Conservation (phyloP, 2,113 vertebrate genomes). For the Thamnaconus septentrionalis region DNA sequence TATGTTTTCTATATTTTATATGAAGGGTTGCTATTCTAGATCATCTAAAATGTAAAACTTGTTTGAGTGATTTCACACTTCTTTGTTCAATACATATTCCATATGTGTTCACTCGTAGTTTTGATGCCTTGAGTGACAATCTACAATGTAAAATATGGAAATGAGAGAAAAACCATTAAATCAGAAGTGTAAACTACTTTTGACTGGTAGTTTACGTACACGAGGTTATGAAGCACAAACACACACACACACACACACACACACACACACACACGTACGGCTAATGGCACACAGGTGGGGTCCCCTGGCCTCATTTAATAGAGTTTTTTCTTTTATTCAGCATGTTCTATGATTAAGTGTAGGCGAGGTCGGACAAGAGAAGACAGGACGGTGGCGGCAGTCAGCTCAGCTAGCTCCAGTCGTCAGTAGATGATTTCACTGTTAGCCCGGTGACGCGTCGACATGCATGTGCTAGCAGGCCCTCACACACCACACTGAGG, state of each 20-base stretch:
- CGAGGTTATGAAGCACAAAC: not conserved
- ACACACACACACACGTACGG: slow-evolving; percentile 19
- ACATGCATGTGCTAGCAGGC: slow-evolving; percentile 4
- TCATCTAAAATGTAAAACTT: no score
- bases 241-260: slow-evolving; percentile 4
- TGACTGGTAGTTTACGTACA: no score
- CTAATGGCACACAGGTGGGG: slow-evolving; percentile 45
- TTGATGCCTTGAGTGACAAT: no score
- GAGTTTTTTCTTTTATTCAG: slow-evolving; percentile 34
- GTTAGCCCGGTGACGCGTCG: not conserved
- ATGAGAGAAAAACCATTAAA: no score
- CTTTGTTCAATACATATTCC: no score
- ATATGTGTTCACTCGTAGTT: no score
- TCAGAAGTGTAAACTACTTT: slow-evolving; percentile 5
- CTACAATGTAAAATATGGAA: no score
- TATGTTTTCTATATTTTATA: slow-evolving; percentile 1
- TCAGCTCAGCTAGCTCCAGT: not conserved
- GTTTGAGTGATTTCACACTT: no score
- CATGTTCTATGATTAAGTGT: slow-evolving; percentile 28
- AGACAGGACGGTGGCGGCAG: slow-evolving; percentile 3
- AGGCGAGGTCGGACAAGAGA: not conserved
- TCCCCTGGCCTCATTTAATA: slow-evolving; percentile 47
- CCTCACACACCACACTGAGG: not conserved
- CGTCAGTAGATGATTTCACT: not conserved
- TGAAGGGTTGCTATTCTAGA: no score